Base-by-base conservation (phyloP, 2,888 invertebrate genomes). In the Macrosiphum euphorbiae region DNA sequence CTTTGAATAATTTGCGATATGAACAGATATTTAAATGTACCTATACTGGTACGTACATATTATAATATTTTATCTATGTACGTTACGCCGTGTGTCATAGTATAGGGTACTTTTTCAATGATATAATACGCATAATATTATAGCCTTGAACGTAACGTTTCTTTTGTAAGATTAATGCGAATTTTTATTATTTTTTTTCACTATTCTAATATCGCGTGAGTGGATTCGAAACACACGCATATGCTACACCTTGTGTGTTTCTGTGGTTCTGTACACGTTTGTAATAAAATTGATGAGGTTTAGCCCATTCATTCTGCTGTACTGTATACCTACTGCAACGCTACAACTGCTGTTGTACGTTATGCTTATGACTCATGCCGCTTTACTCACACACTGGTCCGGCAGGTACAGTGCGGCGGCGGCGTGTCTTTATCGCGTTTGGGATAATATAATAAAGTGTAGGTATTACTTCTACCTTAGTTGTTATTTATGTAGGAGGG, bases 211-310 rank as follows among this genome's bases (percentile, higher is more conserved):
- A 90, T 92, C 44, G 92, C 88, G 88, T 88, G 92, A 91, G 85
- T 35, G 87, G 86, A 91, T 91, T 91, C 87, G 50, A 91, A 58
- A 91, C n/a, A n/a, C 55, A 52, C 86, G 50, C 47, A 24, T 61
- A 47, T n/a, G 41, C 35, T 84, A 84, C 41, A 84, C 55, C 28
- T 55, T 78, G 78, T 28, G 20, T 35, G 35, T 78, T 78, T 35
- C 20, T 20, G 78, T 28, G 28, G 41, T 85, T 55, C 47, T 58
- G 58, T 86, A 44, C 44, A 61, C n/a, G 55, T 85, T 61, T 28
- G 61, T 87, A 47, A 88, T 88, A 52, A 88, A 92, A 88, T 93
- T 93, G 88, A 93, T 89, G 92, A 93, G 88, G 92, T 93, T 93
- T 41, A 41, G 86, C 90, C 61, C 93, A 94, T 94, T 94, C 93